Base-by-base conservation (phyloP, 1,140 invertebrate species). In the Acromyrmex charruanus region DNA sequence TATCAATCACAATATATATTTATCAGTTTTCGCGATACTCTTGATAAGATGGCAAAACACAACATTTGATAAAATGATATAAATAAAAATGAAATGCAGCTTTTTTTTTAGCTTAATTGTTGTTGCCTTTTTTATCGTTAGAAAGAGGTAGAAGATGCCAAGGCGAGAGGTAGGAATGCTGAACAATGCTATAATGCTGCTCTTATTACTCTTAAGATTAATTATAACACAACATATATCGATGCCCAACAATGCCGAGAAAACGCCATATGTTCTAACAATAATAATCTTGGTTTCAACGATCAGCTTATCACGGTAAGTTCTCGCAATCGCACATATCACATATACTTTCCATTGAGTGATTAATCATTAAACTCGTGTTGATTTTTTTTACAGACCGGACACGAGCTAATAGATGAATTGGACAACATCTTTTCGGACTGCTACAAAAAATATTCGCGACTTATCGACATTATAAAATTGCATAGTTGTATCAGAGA, bases 91-190 rank as follows among this genome's bases (percentile, higher is more conserved):
- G 53, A 53, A 28, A 55, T 12, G 1, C 16, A 1, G 25, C 25
- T 25, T 25, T 25, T 25, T 1, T 1, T 5, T 5, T 53, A 49
- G 4, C 14, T 66, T 66, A 66, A 66, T 66, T 1, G 9, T 21
- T 35, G 0, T n/a, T 16, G 18, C 2, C 39, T 16, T 55, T 0
- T 39, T 39, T 55, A 55, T 55, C n/a, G n/a, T 61, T 68, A 89
- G 88, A n/a, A 55, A 25, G 66, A 68, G 1, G 55, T 79, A 0
- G 55, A 74, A 14, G 10, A 53, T 2, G 72, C 53, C 28, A 59
- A 75, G 12, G 6, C 10, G 9, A 75, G 2, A 3, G 53, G 53
- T 7, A 58, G 59, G n/a, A 2, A 58, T 39, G 72, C 72, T 18
- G 31, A 59, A 16, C 1, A 0, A 5, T 75, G 72, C 28, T 75